A percentile compares a stretch with the other conserved stretches of the same genome.
Conservation (phyloP, 1,140 invertebrate genomes). For the Sweltsa coloradensis region DNA sequence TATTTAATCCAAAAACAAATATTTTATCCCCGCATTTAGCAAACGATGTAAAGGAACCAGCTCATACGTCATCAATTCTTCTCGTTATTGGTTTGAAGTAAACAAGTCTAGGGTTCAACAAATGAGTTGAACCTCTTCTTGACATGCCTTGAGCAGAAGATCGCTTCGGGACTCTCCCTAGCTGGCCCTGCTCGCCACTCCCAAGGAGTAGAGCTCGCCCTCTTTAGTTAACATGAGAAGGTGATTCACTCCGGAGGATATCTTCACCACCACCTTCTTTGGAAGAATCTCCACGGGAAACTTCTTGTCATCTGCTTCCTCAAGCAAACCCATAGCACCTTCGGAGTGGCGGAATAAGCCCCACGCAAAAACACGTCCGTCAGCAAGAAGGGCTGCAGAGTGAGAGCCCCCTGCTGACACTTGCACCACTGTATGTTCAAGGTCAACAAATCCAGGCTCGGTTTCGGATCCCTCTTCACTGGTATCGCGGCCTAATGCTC, state of each 20-base stretch:
- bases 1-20: slow-evolving; percentile 85
- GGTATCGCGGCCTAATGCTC: slow-evolving; percentile 73
- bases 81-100: slow-evolving; percentile 39
- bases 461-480: slow-evolving; percentile 62
- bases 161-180: slow-evolving; percentile 62
- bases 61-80: slow-evolving; percentile 64
- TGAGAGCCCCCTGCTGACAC: slow-evolving; percentile 89
- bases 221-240: slow-evolving; percentile 65
- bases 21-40: slow-evolving; percentile 53
- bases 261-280: slow-evolving; percentile 46
- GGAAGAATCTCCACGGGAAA: slow-evolving; percentile 47
- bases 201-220: slow-evolving; percentile 73
- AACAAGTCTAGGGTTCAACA: slow-evolving; percentile 44
- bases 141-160: slow-evolving; percentile 57
- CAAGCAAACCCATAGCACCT: slow-evolving; percentile 79
- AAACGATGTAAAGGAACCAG: slow-evolving; percentile 75
- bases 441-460: slow-evolving; percentile 45
- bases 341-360: slow-evolving; percentile 81
- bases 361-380: slow-evolving; percentile 80
- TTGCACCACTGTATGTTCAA: slow-evolving; percentile 54
- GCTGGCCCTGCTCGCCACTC: slow-evolving; percentile 84
- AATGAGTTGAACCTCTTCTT: slow-evolving; percentile 49
- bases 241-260: slow-evolving; percentile 82
- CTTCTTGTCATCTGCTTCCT: slow-evolving; percentile 48
- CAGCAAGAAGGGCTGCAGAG: slow-evolving; percentile 70